Evolutionary conservation across 1,140 invertebrate genomes (phyloP), one percentile per base, ranked within the genome.

Genomic region (Drosophila obscura): DNA sequence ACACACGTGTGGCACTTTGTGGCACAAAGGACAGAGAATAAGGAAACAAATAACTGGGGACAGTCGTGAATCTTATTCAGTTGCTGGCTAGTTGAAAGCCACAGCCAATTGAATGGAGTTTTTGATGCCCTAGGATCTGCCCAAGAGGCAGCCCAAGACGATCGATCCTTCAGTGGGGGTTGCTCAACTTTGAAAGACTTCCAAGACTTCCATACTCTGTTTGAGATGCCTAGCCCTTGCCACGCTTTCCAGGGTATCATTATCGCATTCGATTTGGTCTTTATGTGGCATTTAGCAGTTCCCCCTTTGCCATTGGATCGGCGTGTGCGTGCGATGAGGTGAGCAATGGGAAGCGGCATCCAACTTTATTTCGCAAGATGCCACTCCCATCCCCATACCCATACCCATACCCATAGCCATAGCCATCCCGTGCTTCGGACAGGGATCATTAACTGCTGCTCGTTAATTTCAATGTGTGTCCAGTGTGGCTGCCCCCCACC

Each of bases 401-500:
- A 1, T 11, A 3, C 9, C 35, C 35, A 4, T 8, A 8, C 8
- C 31, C 7, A 8, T 31, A 8, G 0, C 31, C 31, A 2, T 5
- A 1, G 4, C 35, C 35, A 39, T 13, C 8, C 5, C 3, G 13
- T 8, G 22, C 41, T 55, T n/a, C 43, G 57, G 57, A 64, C 67
- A 59, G 16, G 39, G 49, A 61, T 83, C 80, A 84, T 83, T 83
- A 84, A 84, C 76, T 74, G 73, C 46, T 55, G 71, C 58, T 84
- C 76, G 80, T 83, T 83, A 76, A 83, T 83, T 83, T 83, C 80
- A 78, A 78, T 77, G 22, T 41, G 53, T 22, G 19, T 56, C 39
- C 15, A 11, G 35, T 31, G 31, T 8, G 19, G 0, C 16, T 16
- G 16, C 19, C n/a, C n/a, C n/a, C n/a, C n/a, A n/a, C n/a, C n/a